Conservation (phyloP, 2,113 vertebrate genomes). For the Erythrocebus patas region DNA sequence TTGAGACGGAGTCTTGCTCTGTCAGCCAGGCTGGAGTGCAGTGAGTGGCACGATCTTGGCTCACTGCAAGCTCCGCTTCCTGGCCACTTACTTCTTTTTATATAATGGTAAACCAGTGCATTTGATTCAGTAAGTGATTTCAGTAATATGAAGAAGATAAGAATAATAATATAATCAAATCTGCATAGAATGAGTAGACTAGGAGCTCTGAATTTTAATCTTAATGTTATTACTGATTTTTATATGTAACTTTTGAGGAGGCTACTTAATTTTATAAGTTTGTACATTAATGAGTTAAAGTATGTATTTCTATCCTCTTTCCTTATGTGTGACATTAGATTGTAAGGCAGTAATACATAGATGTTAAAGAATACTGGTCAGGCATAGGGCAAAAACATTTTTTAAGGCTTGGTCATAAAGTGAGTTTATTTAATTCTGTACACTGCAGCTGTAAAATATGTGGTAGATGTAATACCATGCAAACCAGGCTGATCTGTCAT, state of each 20-base stretch:
- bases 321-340: neutral
- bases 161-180: neutral
- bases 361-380: neutral
- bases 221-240: neutral
- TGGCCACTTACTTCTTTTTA: neutral
- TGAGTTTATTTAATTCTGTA: slow-evolving; percentile 17
- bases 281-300: neutral
- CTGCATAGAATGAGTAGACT: neutral
- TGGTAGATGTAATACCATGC: neutral
- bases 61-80: too few species aligned
- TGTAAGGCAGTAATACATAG: neutral
- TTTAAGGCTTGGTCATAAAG: neutral
- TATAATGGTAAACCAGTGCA: neutral
- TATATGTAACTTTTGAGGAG: neutral
- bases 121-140: neutral
- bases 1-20: too few species aligned
- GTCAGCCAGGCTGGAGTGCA: too few species aligned
- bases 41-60: too few species aligned
- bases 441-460: slow-evolving; percentile 22
- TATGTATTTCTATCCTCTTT: neutral
- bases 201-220: neutral
- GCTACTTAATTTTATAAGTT: neutral
- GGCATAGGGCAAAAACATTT: neutral
- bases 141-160: neutral
- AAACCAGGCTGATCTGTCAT: neutral